Evolutionary conservation across 2,113 vertebrate genomes (phyloP).

Genomic region (Grallaria varia): DNA sequence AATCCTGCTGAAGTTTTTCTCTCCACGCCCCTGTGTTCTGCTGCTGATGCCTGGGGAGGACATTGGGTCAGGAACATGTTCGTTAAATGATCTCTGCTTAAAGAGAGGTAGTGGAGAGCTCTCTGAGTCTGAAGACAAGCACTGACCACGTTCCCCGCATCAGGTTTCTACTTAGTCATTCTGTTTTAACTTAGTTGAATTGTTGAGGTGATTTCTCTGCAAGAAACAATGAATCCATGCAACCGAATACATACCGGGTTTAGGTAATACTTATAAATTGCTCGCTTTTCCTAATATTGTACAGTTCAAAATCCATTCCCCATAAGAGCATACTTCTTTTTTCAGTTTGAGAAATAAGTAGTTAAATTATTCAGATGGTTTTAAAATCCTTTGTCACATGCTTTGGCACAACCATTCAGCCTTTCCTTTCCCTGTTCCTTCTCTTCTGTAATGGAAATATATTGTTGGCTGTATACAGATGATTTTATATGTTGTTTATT

Average conservation of each 20-base stretch:
- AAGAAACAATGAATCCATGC: background rate
- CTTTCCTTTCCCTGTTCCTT: background rate
- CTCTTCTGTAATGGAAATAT: background rate
- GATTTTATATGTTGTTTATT: background rate
- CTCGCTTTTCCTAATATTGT: background rate
- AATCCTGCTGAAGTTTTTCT: background rate
- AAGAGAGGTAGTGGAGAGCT: background rate
- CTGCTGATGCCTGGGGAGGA: background rate
- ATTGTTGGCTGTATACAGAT: background rate
- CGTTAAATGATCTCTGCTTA: background rate
- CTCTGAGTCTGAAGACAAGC: background rate
- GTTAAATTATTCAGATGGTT: background rate
- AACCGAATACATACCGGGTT: background rate
- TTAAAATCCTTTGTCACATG: background rate
- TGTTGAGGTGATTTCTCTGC: background rate
- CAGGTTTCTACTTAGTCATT: background rate
- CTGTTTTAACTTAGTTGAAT: background rate
- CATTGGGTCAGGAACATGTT: background rate
- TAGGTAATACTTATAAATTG: background rate
- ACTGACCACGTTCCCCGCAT: background rate
- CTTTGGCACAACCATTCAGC: background rate
- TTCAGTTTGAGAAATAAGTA: background rate
- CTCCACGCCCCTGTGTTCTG: background rate
- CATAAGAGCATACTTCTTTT: background rate
- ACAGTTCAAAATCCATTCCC: background rate